Percentiles rank a stretch among this genome's conserved stretches.
phyloP scores from a whole-genome alignment of 1,140 invertebrate species.

The Lutraria rhynchaena region DNA sequence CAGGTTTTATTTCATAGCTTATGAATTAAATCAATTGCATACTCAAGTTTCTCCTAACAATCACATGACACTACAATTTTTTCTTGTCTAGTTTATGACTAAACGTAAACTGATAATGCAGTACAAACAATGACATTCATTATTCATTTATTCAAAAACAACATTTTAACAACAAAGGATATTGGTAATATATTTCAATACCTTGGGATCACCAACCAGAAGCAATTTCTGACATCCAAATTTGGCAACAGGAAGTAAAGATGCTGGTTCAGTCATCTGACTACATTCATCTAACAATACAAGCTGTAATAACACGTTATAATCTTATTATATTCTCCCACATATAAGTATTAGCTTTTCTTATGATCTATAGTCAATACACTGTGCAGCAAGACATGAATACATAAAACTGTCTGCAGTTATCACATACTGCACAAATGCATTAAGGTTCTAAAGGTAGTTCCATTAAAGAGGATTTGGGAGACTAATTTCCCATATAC shows the following conservation, averaged over 20 bases:
- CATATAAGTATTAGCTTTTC: too few relatives aligned
- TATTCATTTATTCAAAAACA: not conserved
- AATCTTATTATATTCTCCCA: too few relatives aligned
- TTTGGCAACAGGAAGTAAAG: conserved; percentile 75
- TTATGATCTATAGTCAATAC: too few relatives aligned
- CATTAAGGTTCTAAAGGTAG: too few relatives aligned
- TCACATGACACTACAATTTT: too few relatives aligned
- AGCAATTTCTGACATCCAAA: conserved; percentile 76
- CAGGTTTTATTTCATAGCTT: too few relatives aligned
- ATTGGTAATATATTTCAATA: conserved; percentile 22
- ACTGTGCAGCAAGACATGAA: not conserved
- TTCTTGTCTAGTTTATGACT: too few relatives aligned
- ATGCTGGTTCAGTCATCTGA: conserved; percentile 79
- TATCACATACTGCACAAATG: not conserved
- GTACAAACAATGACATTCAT: not conserved
- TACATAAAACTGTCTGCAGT: conserved; percentile 1
- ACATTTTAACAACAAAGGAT: not conserved
- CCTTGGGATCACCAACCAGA: conserved; percentile 78
- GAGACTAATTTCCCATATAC: too few relatives aligned
- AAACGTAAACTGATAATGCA: too few relatives aligned
- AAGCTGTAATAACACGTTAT: conserved; percentile 68
- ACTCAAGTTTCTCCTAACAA: too few relatives aligned
- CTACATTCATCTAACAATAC: conserved; percentile 78
- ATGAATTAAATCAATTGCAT: too few relatives aligned
- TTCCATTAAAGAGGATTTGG: too few relatives aligned